These are phyloP conservation scores for Diuraphis noxia DNA, from an alignment of 1,140 invertebrate genomes.

Conservation along the genomic window DNA sequence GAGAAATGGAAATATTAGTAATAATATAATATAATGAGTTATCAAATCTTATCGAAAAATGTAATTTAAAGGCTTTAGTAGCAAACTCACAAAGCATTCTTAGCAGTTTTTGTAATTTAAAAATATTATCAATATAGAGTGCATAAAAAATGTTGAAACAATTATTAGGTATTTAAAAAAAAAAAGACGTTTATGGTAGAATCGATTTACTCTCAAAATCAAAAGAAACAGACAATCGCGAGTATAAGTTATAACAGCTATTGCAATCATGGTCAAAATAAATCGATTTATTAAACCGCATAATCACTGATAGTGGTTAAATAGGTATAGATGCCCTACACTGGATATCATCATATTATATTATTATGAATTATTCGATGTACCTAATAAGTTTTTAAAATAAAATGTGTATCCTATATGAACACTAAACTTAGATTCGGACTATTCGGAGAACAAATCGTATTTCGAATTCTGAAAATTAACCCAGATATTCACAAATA, in stretches of 20 bases:
- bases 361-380: background rate
- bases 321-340: too few relatives aligned
- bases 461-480: background rate
- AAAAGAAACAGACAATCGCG: background rate
- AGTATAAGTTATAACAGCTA: too few relatives aligned
- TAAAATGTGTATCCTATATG: background rate
- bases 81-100: background rate
- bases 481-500: background rate
- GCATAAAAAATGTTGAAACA: background rate
- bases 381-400: background rate
- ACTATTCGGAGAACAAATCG: background rate
- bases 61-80: too few relatives aligned
- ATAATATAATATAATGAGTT: background rate
- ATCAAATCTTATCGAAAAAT: background rate
- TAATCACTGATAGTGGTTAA: background rate
- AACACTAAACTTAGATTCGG: background rate
- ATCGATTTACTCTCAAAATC: background rate
- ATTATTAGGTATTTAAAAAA: background rate
- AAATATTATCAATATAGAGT: background rate
- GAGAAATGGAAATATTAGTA: background rate
- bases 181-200: background rate
- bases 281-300: background rate
- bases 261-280: too few relatives aligned
- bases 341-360: too few relatives aligned
- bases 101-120: background rate